Evolutionary conservation across 2,797 vertebrate genomes (phyloP).

Genomic region (Anniella stebbinsi): DNA sequence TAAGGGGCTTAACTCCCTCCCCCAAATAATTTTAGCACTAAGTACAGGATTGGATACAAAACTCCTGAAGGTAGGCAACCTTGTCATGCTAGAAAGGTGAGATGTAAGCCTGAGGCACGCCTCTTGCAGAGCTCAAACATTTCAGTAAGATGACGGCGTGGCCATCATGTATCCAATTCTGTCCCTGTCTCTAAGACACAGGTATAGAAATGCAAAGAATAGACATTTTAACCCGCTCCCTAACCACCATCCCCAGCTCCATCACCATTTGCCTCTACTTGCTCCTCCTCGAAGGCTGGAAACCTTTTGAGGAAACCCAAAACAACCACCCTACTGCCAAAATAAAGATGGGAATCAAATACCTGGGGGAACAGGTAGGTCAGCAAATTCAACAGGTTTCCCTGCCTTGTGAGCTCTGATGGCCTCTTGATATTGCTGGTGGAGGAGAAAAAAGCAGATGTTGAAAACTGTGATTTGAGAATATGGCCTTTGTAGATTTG

Average conservation of each 20-base stretch:
- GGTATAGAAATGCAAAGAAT: background rate
- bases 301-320: background rate
- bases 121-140: background rate
- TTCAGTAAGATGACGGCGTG: background rate
- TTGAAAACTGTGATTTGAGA: background rate
- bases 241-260: background rate
- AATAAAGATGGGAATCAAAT: background rate
- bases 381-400: conserved; percentile 83
- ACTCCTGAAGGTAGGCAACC: too few species aligned
- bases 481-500: background rate
- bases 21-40: too few species aligned
- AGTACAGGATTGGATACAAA: too few species aligned
- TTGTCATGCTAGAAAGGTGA: background rate
- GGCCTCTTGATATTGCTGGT: conserved; percentile 93
- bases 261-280: background rate
- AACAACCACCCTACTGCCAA: background rate
- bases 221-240: background rate
- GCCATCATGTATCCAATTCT: background rate
- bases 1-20: too few species aligned
- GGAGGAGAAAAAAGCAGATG: background rate
- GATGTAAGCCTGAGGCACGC: background rate
- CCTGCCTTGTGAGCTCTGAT: conserved; percentile 89
- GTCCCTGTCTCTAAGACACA: background rate
- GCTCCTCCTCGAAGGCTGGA: background rate
- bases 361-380: conserved; percentile 93